Conservation (phyloP, 2,888 invertebrate genomes). For the Cephus nigrinus region DNA sequence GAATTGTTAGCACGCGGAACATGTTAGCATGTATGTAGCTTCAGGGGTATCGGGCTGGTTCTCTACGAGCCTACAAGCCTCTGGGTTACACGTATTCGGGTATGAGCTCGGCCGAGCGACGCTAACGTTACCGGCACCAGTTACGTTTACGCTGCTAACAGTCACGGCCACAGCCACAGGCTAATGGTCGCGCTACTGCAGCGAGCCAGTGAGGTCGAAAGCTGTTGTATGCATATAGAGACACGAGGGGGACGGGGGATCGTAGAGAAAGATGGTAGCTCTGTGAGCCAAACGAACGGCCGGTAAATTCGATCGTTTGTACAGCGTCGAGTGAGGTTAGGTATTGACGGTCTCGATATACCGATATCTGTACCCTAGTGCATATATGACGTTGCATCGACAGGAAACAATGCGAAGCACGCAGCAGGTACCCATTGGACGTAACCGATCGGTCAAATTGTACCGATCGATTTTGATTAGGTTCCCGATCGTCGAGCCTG, state of each 20-base stretch:
- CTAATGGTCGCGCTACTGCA: background rate
- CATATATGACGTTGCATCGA: background rate
- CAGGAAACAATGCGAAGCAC: constrained; percentile 31
- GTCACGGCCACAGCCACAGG: background rate
- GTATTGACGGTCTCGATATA: background rate
- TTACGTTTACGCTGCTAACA: background rate
- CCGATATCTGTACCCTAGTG: background rate
- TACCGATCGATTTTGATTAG: constrained; percentile 48
- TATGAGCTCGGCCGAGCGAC: constrained; percentile 1
- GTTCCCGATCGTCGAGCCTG: constrained; percentile 45
- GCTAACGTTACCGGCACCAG: constrained; percentile 3
- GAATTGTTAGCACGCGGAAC: constrained; percentile 60
- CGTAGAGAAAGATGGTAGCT: constrained; percentile 10
- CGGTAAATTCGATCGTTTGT: background rate
- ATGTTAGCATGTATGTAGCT: constrained; percentile 34
- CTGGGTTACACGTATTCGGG: background rate
- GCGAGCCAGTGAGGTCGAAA: background rate
- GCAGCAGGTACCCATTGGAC: constrained; percentile 41
- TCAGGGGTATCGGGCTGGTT: constrained; percentile 42
- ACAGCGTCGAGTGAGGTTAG: background rate
- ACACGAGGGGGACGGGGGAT: background rate
- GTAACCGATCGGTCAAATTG: constrained; percentile 46
- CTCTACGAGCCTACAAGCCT: constrained; percentile 24
- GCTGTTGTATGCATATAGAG: background rate
- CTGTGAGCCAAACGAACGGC: background rate